Conservation (phyloP, 2,113 vertebrate genomes). For the Salminus brasiliensis region DNA sequence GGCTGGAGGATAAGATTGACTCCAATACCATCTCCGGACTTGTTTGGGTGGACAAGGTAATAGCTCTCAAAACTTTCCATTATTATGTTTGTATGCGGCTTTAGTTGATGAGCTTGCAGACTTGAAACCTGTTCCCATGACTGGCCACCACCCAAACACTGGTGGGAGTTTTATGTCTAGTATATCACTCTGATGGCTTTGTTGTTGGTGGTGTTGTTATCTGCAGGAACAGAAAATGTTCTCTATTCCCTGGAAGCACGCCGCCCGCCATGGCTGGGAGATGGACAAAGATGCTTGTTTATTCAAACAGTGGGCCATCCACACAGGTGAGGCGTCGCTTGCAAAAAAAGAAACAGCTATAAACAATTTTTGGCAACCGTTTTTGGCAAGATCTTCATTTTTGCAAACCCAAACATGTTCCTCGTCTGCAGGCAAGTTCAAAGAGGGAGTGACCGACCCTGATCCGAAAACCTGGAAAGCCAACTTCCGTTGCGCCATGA, state of each 20-base stretch:
- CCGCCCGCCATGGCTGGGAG: conserved; percentile 95
- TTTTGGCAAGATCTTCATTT: too few species aligned
- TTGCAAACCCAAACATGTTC: neutral
- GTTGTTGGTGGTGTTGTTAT: conserved; percentile 20
- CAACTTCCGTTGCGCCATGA: conserved; percentile 98
- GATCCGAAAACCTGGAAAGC: conserved; percentile 99
- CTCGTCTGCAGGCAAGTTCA: conserved; percentile 82
- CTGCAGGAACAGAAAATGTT: conserved; percentile 86
- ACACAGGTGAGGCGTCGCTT: conserved; percentile 84
- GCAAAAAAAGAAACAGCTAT: too few species aligned
- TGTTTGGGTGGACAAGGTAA: conserved; percentile 91
- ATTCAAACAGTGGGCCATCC: conserved; percentile 93
- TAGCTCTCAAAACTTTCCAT: neutral
- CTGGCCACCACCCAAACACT: neutral
- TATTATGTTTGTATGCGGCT: neutral
- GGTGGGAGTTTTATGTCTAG: neutral
- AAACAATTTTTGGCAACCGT: too few species aligned
- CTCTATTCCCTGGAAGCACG: conserved; percentile 96
- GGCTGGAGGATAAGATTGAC: conserved; percentile 90
- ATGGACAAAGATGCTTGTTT: conserved; percentile 91
- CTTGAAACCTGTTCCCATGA: neutral
- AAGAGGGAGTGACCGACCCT: conserved; percentile 76
- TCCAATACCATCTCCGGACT: conserved; percentile 85
- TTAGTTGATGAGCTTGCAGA: too few species aligned
- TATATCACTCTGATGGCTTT: neutral